These are phyloP conservation scores for Phortica okadai DNA, from an alignment of 2,888 invertebrate species.

Conservation along the genomic window DNA sequence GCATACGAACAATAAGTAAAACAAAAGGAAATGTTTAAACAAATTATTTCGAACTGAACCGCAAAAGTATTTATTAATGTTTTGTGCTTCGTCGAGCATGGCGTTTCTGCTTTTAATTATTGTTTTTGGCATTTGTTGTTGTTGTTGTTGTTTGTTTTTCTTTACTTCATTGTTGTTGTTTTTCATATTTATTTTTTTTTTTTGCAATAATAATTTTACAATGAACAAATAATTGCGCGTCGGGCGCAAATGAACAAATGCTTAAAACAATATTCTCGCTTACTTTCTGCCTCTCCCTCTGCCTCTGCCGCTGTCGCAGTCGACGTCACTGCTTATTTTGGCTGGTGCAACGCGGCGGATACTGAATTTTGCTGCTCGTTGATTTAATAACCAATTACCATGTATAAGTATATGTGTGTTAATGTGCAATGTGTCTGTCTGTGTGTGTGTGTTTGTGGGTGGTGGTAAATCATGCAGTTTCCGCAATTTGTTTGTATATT, in stretches of 20 bases:
- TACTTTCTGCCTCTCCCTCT: neutral
- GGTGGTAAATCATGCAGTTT: slow-evolving; percentile 8
- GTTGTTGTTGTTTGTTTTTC: slow-evolving; percentile 32
- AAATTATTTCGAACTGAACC: slow-evolving; percentile 71
- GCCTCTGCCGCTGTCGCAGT: neutral
- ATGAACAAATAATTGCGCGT: slow-evolving; percentile 39
- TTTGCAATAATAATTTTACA: slow-evolving; percentile 46
- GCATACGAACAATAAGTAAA: slow-evolving; percentile 43
- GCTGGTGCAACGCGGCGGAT: slow-evolving; percentile 3
- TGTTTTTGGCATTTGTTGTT: slow-evolving; percentile 17
- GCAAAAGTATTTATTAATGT: slow-evolving; percentile 69
- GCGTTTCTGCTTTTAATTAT: slow-evolving; percentile 40
- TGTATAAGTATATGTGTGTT: neutral
- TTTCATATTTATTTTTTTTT: slow-evolving; percentile 4
- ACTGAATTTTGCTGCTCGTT: neutral
- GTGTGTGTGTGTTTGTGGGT: neutral
- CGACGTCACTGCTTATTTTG: neutral
- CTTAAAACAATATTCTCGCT: slow-evolving; percentile 13
- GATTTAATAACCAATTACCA: neutral
- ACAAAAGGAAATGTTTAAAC: slow-evolving; percentile 70
- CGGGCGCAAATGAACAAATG: slow-evolving; percentile 16
- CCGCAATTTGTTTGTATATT: slow-evolving; percentile 22
- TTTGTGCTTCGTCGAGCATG: slow-evolving; percentile 67
- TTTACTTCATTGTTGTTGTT: slow-evolving; percentile 30
- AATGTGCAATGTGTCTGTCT: neutral